These are phyloP conservation scores for Philaethria dido DNA, from an alignment of 2,888 invertebrate genomes.

Conservation along the genomic window DNA sequence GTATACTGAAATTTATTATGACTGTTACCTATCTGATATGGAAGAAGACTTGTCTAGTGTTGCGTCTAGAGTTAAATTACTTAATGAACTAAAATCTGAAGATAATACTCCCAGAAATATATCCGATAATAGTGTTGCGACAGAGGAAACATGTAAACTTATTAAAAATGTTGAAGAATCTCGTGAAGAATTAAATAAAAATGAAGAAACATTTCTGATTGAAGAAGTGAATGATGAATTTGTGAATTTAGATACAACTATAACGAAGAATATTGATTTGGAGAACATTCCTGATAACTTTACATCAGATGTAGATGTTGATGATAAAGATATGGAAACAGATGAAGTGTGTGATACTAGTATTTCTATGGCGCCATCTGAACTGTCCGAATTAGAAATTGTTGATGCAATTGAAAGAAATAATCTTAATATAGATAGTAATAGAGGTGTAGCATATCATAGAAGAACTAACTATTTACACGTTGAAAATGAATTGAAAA, in stretches of 20 bases:
- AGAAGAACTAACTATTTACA: conserved; percentile 75
- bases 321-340: conserved; percentile 49
- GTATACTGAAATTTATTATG: conserved; percentile 71
- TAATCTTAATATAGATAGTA: conserved; percentile 70
- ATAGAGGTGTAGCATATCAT: conserved; percentile 73
- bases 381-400: conserved; percentile 67
- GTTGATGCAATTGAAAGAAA: conserved; percentile 60
- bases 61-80: conserved; percentile 66
- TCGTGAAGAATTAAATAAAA: conserved; percentile 24
- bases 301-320: conserved; percentile 2
- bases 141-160: conserved; percentile 31
- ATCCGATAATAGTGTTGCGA: conserved; percentile 46
- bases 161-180: conserved; percentile 37
- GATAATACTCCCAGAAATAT: conserved; percentile 57
- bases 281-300: conserved; percentile 12
- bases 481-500: conserved; percentile 71
- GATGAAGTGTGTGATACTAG: conserved; percentile 52
- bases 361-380: conserved; percentile 60
- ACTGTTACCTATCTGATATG: conserved; percentile 62
- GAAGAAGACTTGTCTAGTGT: conserved; percentile 68
- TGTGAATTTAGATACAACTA: conserved; percentile 6
- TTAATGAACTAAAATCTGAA: conserved; percentile 63
- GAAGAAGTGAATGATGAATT: conserved; percentile 25
- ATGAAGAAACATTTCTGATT: conserved; percentile 34
- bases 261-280: conserved; percentile 9